Conservation (phyloP, 2,888 invertebrate genomes). For the Mechanitis mazaeus region DNA sequence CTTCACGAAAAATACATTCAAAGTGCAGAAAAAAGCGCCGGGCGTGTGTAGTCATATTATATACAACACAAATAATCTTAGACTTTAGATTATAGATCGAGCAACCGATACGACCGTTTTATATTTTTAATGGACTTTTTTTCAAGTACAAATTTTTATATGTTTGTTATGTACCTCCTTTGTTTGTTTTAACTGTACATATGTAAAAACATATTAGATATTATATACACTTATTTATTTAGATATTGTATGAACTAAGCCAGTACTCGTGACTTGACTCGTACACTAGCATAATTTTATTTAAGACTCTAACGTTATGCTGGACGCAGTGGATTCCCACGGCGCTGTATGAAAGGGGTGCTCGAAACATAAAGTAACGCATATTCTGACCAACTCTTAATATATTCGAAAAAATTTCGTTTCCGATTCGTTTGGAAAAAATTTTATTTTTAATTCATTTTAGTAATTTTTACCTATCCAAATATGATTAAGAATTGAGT, state of each 20-base stretch:
- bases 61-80: slow-evolving; percentile 64
- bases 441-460: slow-evolving; percentile 14
- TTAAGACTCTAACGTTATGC: slow-evolving; percentile 26
- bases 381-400: slow-evolving; percentile 27
- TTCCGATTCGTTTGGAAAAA: slow-evolving; percentile 9
- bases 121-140: slow-evolving; percentile 57
- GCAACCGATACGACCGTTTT: slow-evolving; percentile 52
- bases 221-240: slow-evolving; percentile 74
- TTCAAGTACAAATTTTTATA: slow-evolving; percentile 72
- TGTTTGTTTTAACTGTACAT: slow-evolving; percentile 69
- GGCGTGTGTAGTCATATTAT: slow-evolving; percentile 49
- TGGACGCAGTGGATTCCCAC: slow-evolving; percentile 27
- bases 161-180: slow-evolving; percentile 63
- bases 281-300: slow-evolving; percentile 42
- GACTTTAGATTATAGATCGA: slow-evolving; percentile 62
- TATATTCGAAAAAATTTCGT: slow-evolving; percentile 21
- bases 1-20: slow-evolving; percentile 7
- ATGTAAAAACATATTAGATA: slow-evolving; percentile 73
- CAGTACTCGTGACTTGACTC: slow-evolving; percentile 42
- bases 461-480: slow-evolving; percentile 3
- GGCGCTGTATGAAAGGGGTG: slow-evolving; percentile 26
- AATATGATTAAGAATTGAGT: background rate
- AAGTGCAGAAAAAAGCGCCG: slow-evolving; percentile 32
- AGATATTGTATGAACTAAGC: slow-evolving; percentile 57
- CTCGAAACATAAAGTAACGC: slow-evolving; percentile 22